Conservation (phyloP, 2,797 vertebrate species). For the Gouania willdenowi region DNA sequence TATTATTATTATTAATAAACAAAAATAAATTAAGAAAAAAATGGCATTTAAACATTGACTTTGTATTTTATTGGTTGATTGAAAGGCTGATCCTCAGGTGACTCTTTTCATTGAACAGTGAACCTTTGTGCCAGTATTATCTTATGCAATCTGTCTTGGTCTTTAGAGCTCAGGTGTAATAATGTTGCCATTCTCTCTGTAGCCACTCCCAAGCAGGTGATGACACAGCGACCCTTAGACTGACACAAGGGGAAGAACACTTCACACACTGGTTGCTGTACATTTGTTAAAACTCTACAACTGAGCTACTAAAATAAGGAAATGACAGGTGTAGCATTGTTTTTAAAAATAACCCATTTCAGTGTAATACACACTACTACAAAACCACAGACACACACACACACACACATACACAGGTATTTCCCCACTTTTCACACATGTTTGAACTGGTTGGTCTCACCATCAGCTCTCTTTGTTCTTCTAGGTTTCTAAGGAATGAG, state of each 20-base stretch:
- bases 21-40: no score
- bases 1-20: no score
- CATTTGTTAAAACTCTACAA: constrained; percentile 21
- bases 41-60: no score
- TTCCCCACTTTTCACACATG: constrained; percentile 24
- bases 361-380: neutral
- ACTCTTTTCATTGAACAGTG: constrained; percentile 3
- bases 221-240: constrained; percentile 49
- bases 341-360: constrained; percentile 5
- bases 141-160: constrained; percentile 18
- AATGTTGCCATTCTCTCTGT: constrained; percentile 7
- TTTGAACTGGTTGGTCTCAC: constrained; percentile 74
- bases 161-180: constrained; percentile 32
- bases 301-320: constrained; percentile 31
- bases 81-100: constrained; percentile 15
- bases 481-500: constrained; percentile 89
- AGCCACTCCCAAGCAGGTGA: constrained; percentile 36
- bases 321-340: constrained; percentile 11
- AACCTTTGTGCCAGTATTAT: constrained; percentile 6
- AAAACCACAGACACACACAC: neutral
- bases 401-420: constrained; percentile 9
- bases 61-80: constrained; percentile 1
- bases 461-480: constrained; percentile 97
- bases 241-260: constrained; percentile 10
- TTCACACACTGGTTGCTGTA: constrained; percentile 7